These are phyloP conservation scores for Pitangus sulphuratus DNA, from an alignment of 2,797 vertebrate genomes.

Conservation along the genomic window DNA sequence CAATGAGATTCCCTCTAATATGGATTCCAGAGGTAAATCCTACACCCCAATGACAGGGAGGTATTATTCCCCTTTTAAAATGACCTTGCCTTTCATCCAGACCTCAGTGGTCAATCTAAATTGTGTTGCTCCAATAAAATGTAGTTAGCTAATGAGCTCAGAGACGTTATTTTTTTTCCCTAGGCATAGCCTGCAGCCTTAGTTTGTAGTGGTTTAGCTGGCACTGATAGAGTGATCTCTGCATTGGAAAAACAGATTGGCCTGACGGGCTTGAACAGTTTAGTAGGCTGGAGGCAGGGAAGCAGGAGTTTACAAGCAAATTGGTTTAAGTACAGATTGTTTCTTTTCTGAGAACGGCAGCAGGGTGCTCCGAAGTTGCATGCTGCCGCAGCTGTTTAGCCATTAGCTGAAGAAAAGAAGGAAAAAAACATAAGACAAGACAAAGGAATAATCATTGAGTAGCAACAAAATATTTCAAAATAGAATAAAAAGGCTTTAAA, in stretches of 20 bases:
- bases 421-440: not conserved
- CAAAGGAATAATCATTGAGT: not conserved
- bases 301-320: conserved; percentile 45
- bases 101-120: conserved; percentile 19
- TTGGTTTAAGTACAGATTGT: conserved; percentile 51
- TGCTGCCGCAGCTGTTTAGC: conserved; percentile 14
- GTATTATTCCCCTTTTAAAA: not conserved
- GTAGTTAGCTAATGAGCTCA: conserved; percentile 5
- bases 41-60: not conserved
- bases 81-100: not conserved
- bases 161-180: not conserved
- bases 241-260: conserved; percentile 30
- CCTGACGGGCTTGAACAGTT: conserved; percentile 45
- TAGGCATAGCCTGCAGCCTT: not conserved
- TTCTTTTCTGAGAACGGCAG: not conserved
- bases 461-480: not conserved
- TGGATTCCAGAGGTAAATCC: not conserved
- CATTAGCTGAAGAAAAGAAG: not conserved
- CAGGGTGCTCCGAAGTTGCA: not conserved
- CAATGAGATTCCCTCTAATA: not conserved
- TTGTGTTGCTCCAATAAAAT: not conserved
- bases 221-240: not conserved
- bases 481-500: not conserved
- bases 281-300: conserved; percentile 25
- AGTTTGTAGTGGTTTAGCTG: not conserved